These are phyloP conservation scores for Pardosa pseudoannulata DNA, from an alignment of 2,888 invertebrate species.

Conservation along the genomic window DNA sequence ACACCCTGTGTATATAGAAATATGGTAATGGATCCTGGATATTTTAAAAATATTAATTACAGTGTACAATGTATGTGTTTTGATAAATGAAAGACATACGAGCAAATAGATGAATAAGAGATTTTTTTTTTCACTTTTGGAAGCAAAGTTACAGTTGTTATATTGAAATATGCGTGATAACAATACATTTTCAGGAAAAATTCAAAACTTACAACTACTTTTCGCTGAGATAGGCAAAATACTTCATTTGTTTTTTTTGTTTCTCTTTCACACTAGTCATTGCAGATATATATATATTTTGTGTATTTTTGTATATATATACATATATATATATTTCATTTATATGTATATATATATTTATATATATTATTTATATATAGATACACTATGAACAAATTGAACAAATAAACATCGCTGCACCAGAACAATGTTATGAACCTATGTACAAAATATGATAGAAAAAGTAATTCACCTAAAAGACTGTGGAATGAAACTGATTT, in stretches of 20 bases:
- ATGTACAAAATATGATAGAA: slow-evolving; percentile 25
- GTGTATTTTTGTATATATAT: background rate
- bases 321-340: slow-evolving; percentile 3
- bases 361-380: background rate
- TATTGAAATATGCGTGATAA: slow-evolving; percentile 58
- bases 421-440: background rate
- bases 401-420: background rate
- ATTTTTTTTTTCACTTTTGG: slow-evolving; percentile 41
- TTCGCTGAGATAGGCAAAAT: slow-evolving; percentile 64
- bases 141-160: slow-evolving; percentile 49
- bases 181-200: slow-evolving; percentile 48
- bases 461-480: background rate
- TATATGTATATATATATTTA: slow-evolving; percentile 8
- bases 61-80: no score
- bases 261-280: background rate
- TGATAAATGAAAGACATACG: background rate
- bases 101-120: slow-evolving; percentile 55
- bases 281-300: background rate
- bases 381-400: background rate
- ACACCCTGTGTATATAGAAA: no score
- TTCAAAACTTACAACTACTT: slow-evolving; percentile 34
- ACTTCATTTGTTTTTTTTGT: slow-evolving; percentile 21
- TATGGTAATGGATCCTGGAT: no score
- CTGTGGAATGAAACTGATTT: slow-evolving; percentile 1
- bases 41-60: no score